These are phyloP conservation scores for Botia almorhae DNA, from an alignment of 2,797 vertebrate species.

Conservation along the genomic window DNA sequence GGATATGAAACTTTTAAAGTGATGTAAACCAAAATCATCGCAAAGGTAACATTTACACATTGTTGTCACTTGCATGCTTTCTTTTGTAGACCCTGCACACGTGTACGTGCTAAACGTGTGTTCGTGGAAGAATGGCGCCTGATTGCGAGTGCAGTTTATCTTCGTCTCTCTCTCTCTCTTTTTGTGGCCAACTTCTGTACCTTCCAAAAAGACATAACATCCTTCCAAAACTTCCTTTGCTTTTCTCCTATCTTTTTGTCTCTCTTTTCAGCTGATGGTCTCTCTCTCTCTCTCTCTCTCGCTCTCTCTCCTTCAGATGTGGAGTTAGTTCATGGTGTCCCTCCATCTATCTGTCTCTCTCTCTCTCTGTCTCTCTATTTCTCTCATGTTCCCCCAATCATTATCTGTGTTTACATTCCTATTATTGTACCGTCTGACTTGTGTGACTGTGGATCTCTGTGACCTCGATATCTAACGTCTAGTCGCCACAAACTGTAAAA, in stretches of 20 bases:
- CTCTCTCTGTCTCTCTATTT: neutral
- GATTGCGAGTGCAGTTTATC: constrained; percentile 47
- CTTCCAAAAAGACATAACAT: constrained; percentile 58
- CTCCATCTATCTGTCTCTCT: neutral
- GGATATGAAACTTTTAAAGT: too few species aligned
- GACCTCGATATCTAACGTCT: neutral
- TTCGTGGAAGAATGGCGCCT: constrained; percentile 49
- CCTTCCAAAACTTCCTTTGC: constrained; percentile 5
- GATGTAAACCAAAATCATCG: too few species aligned
- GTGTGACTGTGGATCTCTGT: constrained; percentile 5
- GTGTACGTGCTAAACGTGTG: neutral
- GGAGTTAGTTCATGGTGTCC: neutral
- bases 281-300: neutral
- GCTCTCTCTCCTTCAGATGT: neutral
- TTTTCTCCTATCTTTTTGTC: neutral
- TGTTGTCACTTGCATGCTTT: too few species aligned
- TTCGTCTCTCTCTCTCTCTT: constrained; percentile 11
- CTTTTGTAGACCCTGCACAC: neutral
- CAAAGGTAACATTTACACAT: too few species aligned
- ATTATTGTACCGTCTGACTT: neutral
- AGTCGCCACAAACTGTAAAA: constrained; percentile 5
- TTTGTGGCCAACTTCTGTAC: constrained; percentile 16
- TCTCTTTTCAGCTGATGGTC: neutral
- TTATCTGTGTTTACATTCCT: constrained; percentile 46
- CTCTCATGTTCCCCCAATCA: neutral